Evolutionary conservation across 2,113 vertebrate species (phyloP).

Genomic region (Oriolus oriolus): DNA sequence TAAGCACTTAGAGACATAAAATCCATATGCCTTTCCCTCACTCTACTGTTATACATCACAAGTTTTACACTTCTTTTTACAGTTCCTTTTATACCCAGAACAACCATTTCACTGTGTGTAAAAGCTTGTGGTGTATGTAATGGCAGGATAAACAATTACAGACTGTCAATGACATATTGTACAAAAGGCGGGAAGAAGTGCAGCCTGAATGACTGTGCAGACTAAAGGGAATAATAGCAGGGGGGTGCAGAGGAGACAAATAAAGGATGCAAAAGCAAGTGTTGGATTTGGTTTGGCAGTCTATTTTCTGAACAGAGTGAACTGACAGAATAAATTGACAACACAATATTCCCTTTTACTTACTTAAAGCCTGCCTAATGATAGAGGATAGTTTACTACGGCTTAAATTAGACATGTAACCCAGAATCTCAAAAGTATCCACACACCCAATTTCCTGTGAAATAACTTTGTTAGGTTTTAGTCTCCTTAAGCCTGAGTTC

Average conservation of each 20-base stretch:
- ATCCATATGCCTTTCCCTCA: neutral
- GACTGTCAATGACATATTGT: neutral
- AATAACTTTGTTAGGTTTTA: neutral
- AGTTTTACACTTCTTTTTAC: constrained; percentile 43
- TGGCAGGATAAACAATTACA: constrained; percentile 31
- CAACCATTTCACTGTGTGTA: constrained; percentile 14
- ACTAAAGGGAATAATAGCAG: neutral
- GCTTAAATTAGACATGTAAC: neutral
- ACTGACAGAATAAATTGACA: neutral
- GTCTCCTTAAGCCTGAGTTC: neutral
- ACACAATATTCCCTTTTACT: neutral
- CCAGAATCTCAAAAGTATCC: neutral
- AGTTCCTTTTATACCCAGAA: constrained; percentile 20
- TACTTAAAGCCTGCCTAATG: neutral
- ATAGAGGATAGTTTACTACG: neutral
- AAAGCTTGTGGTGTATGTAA: constrained; percentile 50
- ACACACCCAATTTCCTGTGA: neutral
- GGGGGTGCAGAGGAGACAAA: neutral
- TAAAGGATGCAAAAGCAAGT: neutral
- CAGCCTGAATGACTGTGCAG: neutral
- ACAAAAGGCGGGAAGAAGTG: neutral
- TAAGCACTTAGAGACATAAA: neutral
- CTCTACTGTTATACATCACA: constrained; percentile 9
- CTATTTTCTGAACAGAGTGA: neutral
- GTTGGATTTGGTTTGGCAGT: neutral